A percentile compares a stretch with the other conserved stretches of the same genome.
Evolutionary conservation across 2,113 vertebrate genomes (phyloP).

Genomic region (Dermatemys mawii): DNA sequence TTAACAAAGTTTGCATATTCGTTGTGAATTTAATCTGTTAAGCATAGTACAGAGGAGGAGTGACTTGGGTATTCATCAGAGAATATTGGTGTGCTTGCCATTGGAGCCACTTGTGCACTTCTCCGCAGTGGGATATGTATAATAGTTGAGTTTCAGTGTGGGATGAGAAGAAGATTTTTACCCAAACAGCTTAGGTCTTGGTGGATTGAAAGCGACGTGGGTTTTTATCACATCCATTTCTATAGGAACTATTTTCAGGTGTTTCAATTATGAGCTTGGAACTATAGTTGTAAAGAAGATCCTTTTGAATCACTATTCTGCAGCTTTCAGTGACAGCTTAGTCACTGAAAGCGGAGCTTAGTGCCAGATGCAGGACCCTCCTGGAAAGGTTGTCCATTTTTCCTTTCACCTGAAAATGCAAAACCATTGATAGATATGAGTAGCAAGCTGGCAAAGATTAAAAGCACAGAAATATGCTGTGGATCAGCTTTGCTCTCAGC

Average conservation of each 20-base stretch:
- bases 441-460: slow-evolving; percentile 44
- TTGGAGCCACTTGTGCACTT: not conserved
- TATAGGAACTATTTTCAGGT: not conserved
- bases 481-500: slow-evolving; percentile 53
- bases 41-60: not conserved
- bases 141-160: not conserved
- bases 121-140: not conserved
- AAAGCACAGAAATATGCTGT: not conserved
- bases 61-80: not conserved
- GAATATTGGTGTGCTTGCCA: not conserved
- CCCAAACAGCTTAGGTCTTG: not conserved
- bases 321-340: not conserved
- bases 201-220: not conserved
- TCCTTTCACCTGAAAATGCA: slow-evolving; percentile 13
- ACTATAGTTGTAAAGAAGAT: not conserved
- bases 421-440: slow-evolving; percentile 12
- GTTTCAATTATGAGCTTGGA: not conserved
- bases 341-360: not conserved
- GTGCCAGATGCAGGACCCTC: not conserved
- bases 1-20: not conserved
- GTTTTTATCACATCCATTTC: not conserved
- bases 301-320: not conserved
- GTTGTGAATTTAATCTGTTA: not conserved
- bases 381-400: not conserved
- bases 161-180: not conserved